Percentiles rank a stretch among this genome's conserved stretches.
Evolutionary conservation across 2,888 invertebrate genomes (phyloP).

Genomic region (Athalia cordata): DNA sequence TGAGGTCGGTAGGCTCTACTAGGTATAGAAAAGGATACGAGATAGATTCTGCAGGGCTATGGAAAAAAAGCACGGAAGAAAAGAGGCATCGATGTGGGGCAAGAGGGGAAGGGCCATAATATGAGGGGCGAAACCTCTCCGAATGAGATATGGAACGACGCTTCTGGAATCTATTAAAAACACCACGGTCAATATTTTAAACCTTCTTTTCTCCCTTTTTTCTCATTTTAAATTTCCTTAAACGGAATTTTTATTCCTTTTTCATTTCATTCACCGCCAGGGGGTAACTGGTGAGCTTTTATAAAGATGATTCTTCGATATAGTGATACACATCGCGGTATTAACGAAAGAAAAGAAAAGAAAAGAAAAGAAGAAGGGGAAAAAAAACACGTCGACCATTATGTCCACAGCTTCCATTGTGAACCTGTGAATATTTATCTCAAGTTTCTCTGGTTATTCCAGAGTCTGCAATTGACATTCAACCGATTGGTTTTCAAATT

Average conservation of each 20-base stretch:
- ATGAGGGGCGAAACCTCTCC: not conserved
- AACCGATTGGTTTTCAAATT: no score
- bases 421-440: no score
- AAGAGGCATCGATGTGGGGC: not conserved
- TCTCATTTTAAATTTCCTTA: not conserved
- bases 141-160: conserved; percentile 17
- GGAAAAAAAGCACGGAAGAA: not conserved
- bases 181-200: conserved; percentile 28
- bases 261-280: not conserved
- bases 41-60: conserved; percentile 3
- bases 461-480: no score
- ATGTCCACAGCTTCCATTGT: no score
- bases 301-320: no score
- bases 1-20: conserved; percentile 22
- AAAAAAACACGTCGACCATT: no score
- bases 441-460: no score
- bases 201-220: not conserved
- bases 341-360: no score
- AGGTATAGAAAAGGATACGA: conserved; percentile 28
- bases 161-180: conserved; percentile 34
- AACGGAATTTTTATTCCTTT: not conserved
- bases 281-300: no score
- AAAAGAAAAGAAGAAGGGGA: no score
- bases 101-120: not conserved
- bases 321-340: no score